Percentiles rank a stretch among this genome's conserved stretches.
Conservation (phyloP, 2,888 invertebrate species). For the Nudaria mundana region DNA sequence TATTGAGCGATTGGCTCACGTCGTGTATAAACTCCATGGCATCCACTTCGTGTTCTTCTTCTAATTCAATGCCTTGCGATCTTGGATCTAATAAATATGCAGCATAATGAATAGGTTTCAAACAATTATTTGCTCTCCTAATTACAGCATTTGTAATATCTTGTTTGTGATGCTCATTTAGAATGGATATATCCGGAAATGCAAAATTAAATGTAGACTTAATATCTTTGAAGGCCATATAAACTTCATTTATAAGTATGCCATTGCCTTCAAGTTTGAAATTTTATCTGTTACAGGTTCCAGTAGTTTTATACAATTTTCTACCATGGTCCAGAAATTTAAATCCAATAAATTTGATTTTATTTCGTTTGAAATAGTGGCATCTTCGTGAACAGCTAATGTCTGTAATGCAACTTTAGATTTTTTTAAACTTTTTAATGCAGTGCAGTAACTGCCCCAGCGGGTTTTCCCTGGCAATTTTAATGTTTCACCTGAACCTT, state of each 20-base stretch:
- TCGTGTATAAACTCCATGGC: constrained; percentile 20
- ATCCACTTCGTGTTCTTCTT: constrained; percentile 20
- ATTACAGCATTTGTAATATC: constrained; percentile 11
- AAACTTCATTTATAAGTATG: constrained; percentile 14
- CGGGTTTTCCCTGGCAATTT: constrained; percentile 15
- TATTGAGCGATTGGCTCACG: constrained; percentile 15
- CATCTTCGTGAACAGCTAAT: constrained; percentile 22
- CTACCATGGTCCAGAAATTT: constrained; percentile 20
- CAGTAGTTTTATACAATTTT: constrained; percentile 14
- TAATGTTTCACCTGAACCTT: constrained; percentile 18
- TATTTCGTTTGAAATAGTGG: constrained; percentile 11
- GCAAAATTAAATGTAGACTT: constrained; percentile 15
- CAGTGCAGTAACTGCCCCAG: constrained; percentile 19
- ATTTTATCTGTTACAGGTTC: constrained; percentile 18
- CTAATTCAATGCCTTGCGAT: constrained; percentile 23
- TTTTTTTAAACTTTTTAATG: constrained; percentile 20
- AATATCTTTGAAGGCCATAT: constrained; percentile 17
- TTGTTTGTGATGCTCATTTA: constrained; percentile 14
- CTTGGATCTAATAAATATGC: constrained; percentile 23
- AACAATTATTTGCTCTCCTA: constrained; percentile 11
- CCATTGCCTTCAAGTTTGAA: constrained; percentile 14
- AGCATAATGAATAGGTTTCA: constrained; percentile 19
- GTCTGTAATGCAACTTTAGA: constrained; percentile 17
- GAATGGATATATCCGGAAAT: constrained; percentile 11
- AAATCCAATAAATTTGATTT: constrained; percentile 18